These are phyloP conservation scores for Burhinus oedicnemus DNA, from an alignment of 2,113 vertebrate genomes.

Conservation along the genomic window DNA sequence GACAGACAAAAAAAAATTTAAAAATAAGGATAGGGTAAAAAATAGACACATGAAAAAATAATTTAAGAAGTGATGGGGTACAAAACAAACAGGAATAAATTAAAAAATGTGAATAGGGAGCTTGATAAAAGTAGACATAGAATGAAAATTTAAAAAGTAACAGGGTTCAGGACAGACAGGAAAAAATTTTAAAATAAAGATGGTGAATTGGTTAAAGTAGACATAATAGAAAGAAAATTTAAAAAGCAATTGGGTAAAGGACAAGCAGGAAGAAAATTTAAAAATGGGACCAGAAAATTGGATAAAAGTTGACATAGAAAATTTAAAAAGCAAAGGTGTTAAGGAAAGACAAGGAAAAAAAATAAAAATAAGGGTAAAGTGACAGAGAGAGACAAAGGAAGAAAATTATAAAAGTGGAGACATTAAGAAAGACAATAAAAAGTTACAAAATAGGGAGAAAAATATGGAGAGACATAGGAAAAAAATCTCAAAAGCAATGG, in stretches of 20 bases:
- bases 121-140: neutral
- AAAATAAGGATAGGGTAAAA: neutral
- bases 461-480: neutral
- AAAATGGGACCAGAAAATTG: neutral
- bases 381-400: neutral
- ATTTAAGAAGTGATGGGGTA: neutral
- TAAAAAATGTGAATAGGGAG: neutral
- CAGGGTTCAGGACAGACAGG: neutral
- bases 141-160: neutral
- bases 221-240: neutral
- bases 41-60: neutral
- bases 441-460: neutral
- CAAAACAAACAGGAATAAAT: neutral
- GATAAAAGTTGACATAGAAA: neutral
- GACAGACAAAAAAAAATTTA: neutral
- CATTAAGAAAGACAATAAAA: neutral
- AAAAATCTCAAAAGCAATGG: neutral
- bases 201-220: neutral
- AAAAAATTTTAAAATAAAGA: neutral
- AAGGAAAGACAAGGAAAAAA: neutral
- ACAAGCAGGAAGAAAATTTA: neutral
- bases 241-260: neutral
- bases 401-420: neutral
- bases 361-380: neutral
- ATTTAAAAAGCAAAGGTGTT: neutral